A percentile compares a stretch with the other conserved stretches of the same genome.
phyloP scores from a whole-genome alignment of 2,113 vertebrate species.

The Carassius gibelio region DNA sequence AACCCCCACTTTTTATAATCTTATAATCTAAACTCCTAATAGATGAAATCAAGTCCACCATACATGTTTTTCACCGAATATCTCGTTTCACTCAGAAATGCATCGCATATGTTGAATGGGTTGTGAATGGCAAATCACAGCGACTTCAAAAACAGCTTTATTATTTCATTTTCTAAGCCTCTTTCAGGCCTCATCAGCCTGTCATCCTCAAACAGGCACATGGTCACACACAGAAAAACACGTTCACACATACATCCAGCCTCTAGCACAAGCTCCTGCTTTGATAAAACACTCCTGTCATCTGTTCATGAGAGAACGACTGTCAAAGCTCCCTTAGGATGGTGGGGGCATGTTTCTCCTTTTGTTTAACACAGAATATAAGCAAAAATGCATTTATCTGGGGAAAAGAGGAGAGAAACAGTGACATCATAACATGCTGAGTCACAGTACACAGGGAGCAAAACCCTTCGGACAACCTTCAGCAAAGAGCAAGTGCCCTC shows the following conservation, averaged over 20 bases:
- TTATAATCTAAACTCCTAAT: no score
- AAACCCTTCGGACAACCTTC: slow-evolving; percentile 23
- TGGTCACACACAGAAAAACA: slow-evolving; percentile 49
- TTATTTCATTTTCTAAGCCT: slow-evolving; percentile 12
- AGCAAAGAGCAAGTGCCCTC: background rate
- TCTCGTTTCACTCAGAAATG: background rate
- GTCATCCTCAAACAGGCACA: slow-evolving; percentile 40
- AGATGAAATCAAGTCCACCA: no score
- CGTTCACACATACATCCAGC: slow-evolving; percentile 47
- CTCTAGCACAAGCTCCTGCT: slow-evolving; percentile 58
- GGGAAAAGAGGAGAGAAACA: background rate
- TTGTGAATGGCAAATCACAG: background rate
- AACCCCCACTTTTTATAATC: no score
- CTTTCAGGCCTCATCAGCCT: slow-evolving; percentile 39
- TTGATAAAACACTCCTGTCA: slow-evolving; percentile 78
- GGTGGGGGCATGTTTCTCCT: slow-evolving; percentile 67
- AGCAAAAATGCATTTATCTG: slow-evolving; percentile 73
- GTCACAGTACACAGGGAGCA: slow-evolving; percentile 5
- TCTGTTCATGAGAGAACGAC: slow-evolving; percentile 66
- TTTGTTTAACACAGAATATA: slow-evolving; percentile 72
- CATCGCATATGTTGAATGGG: background rate
- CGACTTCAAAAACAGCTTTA: background rate
- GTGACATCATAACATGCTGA: slow-evolving; percentile 32
- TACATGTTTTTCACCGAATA: background rate
- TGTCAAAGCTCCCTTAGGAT: slow-evolving; percentile 69